These are phyloP conservation scores for Lasioglossum oenotherae DNA, from an alignment of 2,888 invertebrate species.

Conservation along the genomic window DNA sequence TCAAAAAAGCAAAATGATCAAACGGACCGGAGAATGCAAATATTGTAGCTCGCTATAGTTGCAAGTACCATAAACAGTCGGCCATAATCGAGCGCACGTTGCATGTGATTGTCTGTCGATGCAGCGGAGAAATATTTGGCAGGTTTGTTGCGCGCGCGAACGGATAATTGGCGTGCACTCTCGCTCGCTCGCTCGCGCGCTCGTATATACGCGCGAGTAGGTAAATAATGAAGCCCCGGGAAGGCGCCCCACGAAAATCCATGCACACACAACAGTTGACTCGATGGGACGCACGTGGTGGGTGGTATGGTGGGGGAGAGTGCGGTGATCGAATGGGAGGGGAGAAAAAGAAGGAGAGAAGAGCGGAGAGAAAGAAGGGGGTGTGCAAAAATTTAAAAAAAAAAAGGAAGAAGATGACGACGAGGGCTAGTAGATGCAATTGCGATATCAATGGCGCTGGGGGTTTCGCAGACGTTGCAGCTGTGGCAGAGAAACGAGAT, in stretches of 20 bases:
- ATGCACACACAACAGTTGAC: neutral
- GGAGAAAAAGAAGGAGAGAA: neutral
- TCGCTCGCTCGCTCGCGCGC: neutral
- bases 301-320: neutral
- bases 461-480: slow-evolving; percentile 79
- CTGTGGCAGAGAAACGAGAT: slow-evolving; percentile 81
- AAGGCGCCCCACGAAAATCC: neutral
- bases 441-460: slow-evolving; percentile 76
- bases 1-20: too few species aligned
- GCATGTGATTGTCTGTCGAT: neutral
- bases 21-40: neutral
- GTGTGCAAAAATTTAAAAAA: neutral
- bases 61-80: neutral
- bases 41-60: neutral
- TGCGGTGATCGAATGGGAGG: neutral
- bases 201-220: neutral
- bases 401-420: slow-evolving; percentile 18
- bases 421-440: slow-evolving; percentile 68
- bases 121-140: neutral
- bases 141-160: slow-evolving; percentile 28
- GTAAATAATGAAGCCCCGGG: neutral
- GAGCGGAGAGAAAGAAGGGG: neutral
- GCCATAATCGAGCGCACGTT: neutral
- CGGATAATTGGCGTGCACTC: slow-evolving; percentile 22
- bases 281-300: neutral